Conservation (phyloP, 1,140 invertebrate genomes). For the Paraescarpia echinospica region DNA sequence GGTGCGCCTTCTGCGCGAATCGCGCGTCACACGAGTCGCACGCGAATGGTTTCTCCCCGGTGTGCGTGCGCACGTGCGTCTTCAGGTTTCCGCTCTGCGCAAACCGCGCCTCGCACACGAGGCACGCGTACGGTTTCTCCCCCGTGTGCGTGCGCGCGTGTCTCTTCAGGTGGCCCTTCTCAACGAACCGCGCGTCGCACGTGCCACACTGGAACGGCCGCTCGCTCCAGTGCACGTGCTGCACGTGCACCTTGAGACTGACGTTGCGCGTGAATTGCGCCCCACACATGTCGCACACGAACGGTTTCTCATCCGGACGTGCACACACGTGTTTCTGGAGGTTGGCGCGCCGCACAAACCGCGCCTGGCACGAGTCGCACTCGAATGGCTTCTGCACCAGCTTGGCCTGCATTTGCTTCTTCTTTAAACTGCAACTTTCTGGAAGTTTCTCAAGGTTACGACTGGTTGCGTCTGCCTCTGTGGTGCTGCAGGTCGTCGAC, state of each 20-base stretch:
- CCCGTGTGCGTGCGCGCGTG: background rate
- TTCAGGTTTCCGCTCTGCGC: background rate
- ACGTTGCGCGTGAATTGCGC: constrained; percentile 56
- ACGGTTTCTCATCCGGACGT: constrained; percentile 64
- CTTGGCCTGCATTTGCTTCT: background rate
- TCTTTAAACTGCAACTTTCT: background rate
- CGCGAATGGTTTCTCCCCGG: constrained; percentile 35
- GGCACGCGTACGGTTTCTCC: background rate
- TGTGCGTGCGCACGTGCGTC: constrained; percentile 12
- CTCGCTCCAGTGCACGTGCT: constrained; percentile 23
- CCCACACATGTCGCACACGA: constrained; percentile 79
- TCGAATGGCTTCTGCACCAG: background rate
- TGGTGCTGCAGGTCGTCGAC: background rate
- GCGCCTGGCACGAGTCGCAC: background rate
- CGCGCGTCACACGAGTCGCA: constrained; percentile 76
- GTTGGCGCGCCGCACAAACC: background rate
- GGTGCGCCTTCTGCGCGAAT: constrained; percentile 96
- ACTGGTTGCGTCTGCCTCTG: background rate
- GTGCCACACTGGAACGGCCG: background rate
- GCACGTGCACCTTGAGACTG: constrained; percentile 53
- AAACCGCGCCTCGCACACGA: background rate
- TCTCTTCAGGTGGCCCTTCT: background rate
- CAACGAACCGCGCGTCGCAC: background rate
- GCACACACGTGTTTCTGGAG: background rate
- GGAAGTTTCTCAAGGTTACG: background rate